Base-by-base conservation (phyloP, 2,888 invertebrate genomes). In the Polymixis flavicincta region DNA sequence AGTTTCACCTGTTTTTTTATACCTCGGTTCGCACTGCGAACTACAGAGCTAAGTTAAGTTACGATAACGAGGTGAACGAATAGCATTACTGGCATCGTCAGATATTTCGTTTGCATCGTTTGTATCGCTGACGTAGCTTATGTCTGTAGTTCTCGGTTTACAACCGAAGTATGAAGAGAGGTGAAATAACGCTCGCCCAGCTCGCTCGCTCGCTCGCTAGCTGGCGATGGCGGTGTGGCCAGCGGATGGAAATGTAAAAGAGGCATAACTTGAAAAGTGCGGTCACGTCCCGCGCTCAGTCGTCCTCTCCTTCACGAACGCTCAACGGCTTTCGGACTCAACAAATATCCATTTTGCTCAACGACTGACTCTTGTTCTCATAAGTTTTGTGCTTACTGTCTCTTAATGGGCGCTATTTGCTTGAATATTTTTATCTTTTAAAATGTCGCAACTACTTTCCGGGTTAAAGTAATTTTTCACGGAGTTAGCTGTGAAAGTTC, bases 281-380 rank as follows among this genome's bases (percentile, higher is more conserved):
- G 89, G 90, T 92, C 92, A 92, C 92, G 92, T 92, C 63, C 69
- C 80, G 69, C 74, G 76, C 78, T 80, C 69, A 79, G 84, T 68
- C 85, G 85, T 78, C 81, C 80, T 80, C 74, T 74, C 78, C 81
- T 77, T 72, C 74, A 82, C 82, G 80, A 82, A 80, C 80, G 82
- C 85, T 86, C 83, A 80, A 83, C 85, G 83, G 83, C 82, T 88
- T 86, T 87, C 86, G 88, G 87, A 88, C 92, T 88, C 89, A 85
- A 89, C 90, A 92, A 92, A 92, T 92, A 92, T 89, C 90, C 91
- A 90, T 92, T 92, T 91, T 88, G 87, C 86, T 85, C 87, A 71
- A 78, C 87, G 80, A 86, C 86, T 82, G 84, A 79, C 82, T 86
- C 80, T 85, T 83, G 77, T 85, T 89, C 80, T 82, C 85, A 74